Conservation (phyloP, 2,113 vertebrate genomes). For the Otis tarda region DNA sequence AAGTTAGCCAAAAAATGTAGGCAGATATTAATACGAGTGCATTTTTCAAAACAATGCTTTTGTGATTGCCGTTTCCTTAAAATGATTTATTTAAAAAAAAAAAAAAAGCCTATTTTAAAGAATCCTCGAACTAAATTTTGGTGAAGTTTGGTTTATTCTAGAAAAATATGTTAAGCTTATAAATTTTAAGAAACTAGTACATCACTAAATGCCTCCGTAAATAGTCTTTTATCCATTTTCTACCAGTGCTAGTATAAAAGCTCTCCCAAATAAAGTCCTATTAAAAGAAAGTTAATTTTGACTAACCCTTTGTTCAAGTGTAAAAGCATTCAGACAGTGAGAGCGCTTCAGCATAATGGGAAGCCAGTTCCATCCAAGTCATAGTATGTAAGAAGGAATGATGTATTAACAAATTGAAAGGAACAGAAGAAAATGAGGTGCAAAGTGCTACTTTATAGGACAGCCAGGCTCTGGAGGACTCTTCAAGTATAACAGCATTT, state of each 20-base stretch:
- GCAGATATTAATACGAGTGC: background rate
- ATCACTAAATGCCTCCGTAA: background rate
- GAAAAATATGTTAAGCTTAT: background rate
- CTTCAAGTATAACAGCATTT: slow-evolving; percentile 43
- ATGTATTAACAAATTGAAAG: slow-evolving; percentile 15
- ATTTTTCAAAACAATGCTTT: background rate
- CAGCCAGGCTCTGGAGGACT: background rate
- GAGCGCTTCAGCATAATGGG: background rate
- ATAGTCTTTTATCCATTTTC: background rate
- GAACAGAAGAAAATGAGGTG: slow-evolving; percentile 31
- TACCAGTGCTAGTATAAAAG: background rate
- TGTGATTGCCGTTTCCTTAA: background rate
- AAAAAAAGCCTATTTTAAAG: background rate
- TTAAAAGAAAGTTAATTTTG: slow-evolving; percentile 17
- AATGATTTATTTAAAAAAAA: background rate
- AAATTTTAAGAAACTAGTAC: background rate
- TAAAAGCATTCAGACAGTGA: background rate
- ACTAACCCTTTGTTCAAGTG: slow-evolving; percentile 8
- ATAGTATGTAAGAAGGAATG: background rate
- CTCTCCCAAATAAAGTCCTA: background rate
- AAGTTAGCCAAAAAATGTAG: background rate
- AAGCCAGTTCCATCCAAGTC: background rate
- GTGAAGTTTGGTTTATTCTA: background rate
- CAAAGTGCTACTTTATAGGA: slow-evolving; percentile 23
- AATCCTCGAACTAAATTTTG: background rate